A percentile compares a stretch with the other conserved stretches of the same genome.
Conservation (phyloP, 2,888 invertebrate genomes). For the Bellardia bayeri region DNA sequence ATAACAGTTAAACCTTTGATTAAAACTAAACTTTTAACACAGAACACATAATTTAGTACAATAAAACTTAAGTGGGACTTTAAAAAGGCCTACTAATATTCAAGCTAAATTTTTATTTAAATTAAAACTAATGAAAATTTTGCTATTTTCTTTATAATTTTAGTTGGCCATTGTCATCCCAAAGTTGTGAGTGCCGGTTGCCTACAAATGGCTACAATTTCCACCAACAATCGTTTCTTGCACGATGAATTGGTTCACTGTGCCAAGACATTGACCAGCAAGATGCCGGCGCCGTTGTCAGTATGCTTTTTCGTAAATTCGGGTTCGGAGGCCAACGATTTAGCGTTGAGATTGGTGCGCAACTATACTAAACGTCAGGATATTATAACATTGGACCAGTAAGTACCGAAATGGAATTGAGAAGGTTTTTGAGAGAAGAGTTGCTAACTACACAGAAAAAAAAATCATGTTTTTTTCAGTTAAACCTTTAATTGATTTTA, state of each 20-base stretch:
- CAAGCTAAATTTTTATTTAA: too few species aligned
- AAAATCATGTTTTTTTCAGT: too few species aligned
- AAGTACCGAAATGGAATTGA: slow-evolving; percentile 85
- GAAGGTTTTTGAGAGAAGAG: too few species aligned
- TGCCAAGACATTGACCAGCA: slow-evolving; percentile 92
- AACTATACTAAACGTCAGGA: slow-evolving; percentile 95
- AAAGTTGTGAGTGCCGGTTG: slow-evolving; percentile 95
- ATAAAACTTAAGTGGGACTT: too few species aligned
- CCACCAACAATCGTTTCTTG: slow-evolving; percentile 97
- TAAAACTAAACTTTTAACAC: too few species aligned
- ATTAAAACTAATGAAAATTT: not conserved
- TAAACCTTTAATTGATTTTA: too few species aligned
- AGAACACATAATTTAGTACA: too few species aligned
- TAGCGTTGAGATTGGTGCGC: slow-evolving; percentile 95
- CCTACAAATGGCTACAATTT: slow-evolving; percentile 95
- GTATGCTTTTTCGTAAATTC: slow-evolving; percentile 99
- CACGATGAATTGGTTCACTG: slow-evolving; percentile 97
- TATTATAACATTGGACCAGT: slow-evolving; percentile 98
- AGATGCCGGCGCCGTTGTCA: slow-evolving; percentile 92
- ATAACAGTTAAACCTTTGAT: too few species aligned
- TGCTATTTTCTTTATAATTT: slow-evolving; percentile 77
- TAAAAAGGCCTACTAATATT: too few species aligned
- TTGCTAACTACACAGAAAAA: too few species aligned
- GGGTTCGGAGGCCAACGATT: slow-evolving; percentile 99
- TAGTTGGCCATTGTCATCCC: slow-evolving; percentile 99